Evolutionary conservation across 2,888 invertebrate genomes (phyloP).

Genomic region (Cheilosia soror): DNA sequence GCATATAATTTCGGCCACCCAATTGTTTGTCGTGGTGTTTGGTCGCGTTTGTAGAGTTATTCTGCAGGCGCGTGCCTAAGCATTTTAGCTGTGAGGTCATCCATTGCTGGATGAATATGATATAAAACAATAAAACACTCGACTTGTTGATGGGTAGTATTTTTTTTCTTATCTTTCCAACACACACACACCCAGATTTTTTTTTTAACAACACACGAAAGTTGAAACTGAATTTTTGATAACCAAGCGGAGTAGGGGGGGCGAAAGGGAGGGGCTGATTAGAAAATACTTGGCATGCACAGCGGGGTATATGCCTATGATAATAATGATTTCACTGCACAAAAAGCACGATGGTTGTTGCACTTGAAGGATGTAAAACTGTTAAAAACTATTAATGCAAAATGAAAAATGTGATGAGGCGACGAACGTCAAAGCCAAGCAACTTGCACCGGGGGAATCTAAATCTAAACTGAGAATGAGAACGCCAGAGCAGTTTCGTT

Average conservation of each 20-base stretch:
- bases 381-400: constrained; percentile 48
- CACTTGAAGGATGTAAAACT: constrained; percentile 13
- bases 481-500: constrained; percentile 13
- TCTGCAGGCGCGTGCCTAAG: neutral
- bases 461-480: constrained; percentile 68
- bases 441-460: constrained; percentile 57
- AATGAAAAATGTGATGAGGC: constrained; percentile 57
- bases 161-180: neutral
- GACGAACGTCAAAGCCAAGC: constrained; percentile 26
- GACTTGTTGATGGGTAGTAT: constrained; percentile 46
- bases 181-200: constrained; percentile 43
- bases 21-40: constrained; percentile 38
- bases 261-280: constrained; percentile 13
- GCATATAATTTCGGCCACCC: neutral
- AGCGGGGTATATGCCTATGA: neutral
- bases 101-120: constrained; percentile 2
- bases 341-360: constrained; percentile 2
- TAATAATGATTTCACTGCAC: constrained; percentile 13
- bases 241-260: neutral
- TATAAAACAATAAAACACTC: constrained; percentile 1
- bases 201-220: constrained; percentile 8
- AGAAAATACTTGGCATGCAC: neutral
- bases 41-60: neutral
- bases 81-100: neutral
- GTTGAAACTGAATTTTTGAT: constrained; percentile 20